phyloP scores from a whole-genome alignment of 1,140 invertebrate genomes.

The Drosophila arawakana region DNA sequence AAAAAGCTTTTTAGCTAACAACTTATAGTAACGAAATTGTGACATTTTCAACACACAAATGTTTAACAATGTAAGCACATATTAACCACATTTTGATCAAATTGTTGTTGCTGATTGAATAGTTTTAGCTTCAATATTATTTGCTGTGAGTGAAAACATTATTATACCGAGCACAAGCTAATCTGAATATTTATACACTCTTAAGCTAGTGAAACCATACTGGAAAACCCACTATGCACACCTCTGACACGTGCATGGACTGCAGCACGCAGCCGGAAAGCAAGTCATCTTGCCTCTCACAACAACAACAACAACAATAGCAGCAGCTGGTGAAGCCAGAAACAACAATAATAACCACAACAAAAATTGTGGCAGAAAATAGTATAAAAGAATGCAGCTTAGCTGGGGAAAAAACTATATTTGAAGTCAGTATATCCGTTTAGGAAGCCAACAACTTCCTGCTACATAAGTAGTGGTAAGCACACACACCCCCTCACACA shows the following conservation, averaged over 20 bases:
- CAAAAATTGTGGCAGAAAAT: slow-evolving; percentile 48
- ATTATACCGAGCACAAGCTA: not conserved
- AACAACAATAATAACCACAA: slow-evolving; percentile 40
- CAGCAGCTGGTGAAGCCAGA: slow-evolving; percentile 15
- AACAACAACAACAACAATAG: slow-evolving; percentile 45
- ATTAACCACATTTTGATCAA: too few species aligned
- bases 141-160: not conserved
- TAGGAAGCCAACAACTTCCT: slow-evolving; percentile 80
- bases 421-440: slow-evolving; percentile 80
- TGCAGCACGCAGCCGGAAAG: slow-evolving; percentile 2
- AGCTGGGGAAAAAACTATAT: slow-evolving; percentile 58
- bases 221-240: slow-evolving; percentile 40
- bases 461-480: slow-evolving; percentile 66
- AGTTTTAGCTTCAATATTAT: not conserved
- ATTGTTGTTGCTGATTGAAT: too few species aligned
- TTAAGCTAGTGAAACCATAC: not conserved
- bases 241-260: slow-evolving; percentile 54
- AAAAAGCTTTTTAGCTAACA: too few species aligned
- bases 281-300: slow-evolving; percentile 25
- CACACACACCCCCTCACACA: slow-evolving; percentile 35
- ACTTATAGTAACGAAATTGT: too few species aligned
- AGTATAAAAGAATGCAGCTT: slow-evolving; percentile 58
- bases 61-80: too few species aligned
- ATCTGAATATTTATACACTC: not conserved
- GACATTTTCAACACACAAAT: too few species aligned